Evolutionary conservation across 2,113 vertebrate species (phyloP), one percentile per base, ranked within the genome.

Genomic region (Zosterops hypoxanthus): DNA sequence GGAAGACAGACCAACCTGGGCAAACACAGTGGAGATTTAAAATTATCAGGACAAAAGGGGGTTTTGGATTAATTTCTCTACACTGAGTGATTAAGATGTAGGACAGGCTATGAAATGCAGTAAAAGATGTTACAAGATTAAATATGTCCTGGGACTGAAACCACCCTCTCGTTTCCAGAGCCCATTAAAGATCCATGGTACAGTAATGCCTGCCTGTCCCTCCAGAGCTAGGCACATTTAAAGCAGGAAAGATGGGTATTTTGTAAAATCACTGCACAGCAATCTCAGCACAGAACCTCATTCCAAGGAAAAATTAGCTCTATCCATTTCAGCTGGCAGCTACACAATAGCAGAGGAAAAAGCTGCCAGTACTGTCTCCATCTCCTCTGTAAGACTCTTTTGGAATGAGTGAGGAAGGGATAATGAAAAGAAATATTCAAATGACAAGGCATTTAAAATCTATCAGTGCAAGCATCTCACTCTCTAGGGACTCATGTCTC

Each of bases 261-360:
- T 71, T 55, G 41, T 90, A 90, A 60, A 93, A 82, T 82, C 42
- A 88, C 66, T 82, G 33, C 49, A 50, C 8, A 7, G 73, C 82
- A 95, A 86, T 42, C 85, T 82, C 91, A 71, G 56, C 78, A 71
- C 52, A 95, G 79, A 75, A 50, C 47, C 52, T 59, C 57, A 79
- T 70, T 90, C 56, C 66, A 36, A 87, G 85, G 80, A 64, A 87
- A 75, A 94, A 92, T 56, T 70, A 92, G 68, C 53, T 68, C 47
- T 49, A 78, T 69, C 56, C n/a, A 26, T 91, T 91, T 77, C 81
- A 77, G 41, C 77, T 83, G 87, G 68, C 83, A 94, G 90, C 71
- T 52, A 21, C 44, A 85, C 1, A 24, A 69, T 2, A 87, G 68
- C 4, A 0, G 24, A 68, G 63, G 49, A 72, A 60, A 71, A 44